Conservation (phyloP, 2,888 invertebrate genomes). For the Drosophila kanekoi region DNA sequence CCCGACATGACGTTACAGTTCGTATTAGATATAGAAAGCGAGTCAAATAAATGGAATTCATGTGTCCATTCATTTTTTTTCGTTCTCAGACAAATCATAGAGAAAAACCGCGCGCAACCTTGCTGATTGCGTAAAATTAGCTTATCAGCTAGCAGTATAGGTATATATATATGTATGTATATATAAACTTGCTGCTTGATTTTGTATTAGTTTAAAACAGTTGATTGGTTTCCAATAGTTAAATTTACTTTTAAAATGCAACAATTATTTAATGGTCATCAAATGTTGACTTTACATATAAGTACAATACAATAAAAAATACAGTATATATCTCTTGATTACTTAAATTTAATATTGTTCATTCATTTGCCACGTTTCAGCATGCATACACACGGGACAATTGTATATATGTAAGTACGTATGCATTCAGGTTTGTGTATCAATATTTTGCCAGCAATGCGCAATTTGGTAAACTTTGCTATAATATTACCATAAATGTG, state of each 20-base stretch:
- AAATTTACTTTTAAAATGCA: conserved; percentile 25
- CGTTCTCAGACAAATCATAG: conserved; percentile 12
- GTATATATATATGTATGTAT: background rate
- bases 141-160: conserved; percentile 47
- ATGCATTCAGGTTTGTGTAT: conserved; percentile 8
- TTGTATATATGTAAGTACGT: conserved; percentile 16
- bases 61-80: conserved; percentile 41
- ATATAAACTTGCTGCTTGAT: conserved; percentile 16
- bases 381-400: conserved; percentile 2
- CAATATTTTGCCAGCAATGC: conserved; percentile 11
- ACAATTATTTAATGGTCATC: conserved; percentile 39
- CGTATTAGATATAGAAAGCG: conserved; percentile 5
- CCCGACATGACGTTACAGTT: conserved; percentile 26
- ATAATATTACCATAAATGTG: background rate
- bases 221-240: conserved; percentile 4
- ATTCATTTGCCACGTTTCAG: conserved; percentile 22
- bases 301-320: conserved; percentile 33
- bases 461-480: conserved; percentile 11
- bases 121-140: conserved; percentile 58
- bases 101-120: conserved; percentile 18
- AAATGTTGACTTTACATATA: conserved; percentile 21
- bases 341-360: conserved; percentile 37
- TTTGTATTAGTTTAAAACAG: conserved; percentile 21
- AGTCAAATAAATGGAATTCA: conserved; percentile 14
- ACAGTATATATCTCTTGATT: conserved; percentile 12